phyloP scores from a whole-genome alignment of 2,888 invertebrate genomes.

The Drosophila recens region DNA sequence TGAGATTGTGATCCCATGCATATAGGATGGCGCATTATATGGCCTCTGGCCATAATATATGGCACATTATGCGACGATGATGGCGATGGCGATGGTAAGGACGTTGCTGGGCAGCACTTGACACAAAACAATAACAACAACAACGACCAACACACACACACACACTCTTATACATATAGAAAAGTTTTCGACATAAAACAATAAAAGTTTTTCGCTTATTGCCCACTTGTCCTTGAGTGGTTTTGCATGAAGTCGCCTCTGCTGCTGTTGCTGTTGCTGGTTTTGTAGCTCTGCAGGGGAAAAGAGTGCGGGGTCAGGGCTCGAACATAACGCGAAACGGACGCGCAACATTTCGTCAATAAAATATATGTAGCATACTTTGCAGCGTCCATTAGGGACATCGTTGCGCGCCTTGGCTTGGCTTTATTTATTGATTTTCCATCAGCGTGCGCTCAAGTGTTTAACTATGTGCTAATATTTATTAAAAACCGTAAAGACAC shows the following conservation, averaged over 20 bases:
- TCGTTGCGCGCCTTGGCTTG: slow-evolving; percentile 5
- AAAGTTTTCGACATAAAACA: slow-evolving; percentile 76
- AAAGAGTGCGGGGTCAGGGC: neutral
- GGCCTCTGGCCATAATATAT: slow-evolving; percentile 64
- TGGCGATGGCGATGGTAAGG: slow-evolving; percentile 17
- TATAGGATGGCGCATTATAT: slow-evolving; percentile 71
- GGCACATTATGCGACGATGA: slow-evolving; percentile 63
- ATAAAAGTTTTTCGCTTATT: slow-evolving; percentile 82
- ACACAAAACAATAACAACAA: slow-evolving; percentile 48
- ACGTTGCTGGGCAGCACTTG: slow-evolving; percentile 45
- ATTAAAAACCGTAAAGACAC: slow-evolving; percentile 67
- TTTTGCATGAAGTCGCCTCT: slow-evolving; percentile 70
- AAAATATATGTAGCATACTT: slow-evolving; percentile 62
- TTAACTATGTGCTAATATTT: slow-evolving; percentile 81
- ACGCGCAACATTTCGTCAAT: slow-evolving; percentile 71
- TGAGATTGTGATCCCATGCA: slow-evolving; percentile 65
- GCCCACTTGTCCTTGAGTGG: slow-evolving; percentile 81
- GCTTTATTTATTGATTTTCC: slow-evolving; percentile 74
- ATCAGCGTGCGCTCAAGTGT: slow-evolving; percentile 75
- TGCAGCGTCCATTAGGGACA: slow-evolving; percentile 60
- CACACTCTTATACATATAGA: slow-evolving; percentile 32
- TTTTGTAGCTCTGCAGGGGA: neutral
- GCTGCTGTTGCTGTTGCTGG: slow-evolving; percentile 10
- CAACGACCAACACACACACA: slow-evolving; percentile 10
- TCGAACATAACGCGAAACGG: slow-evolving; percentile 24